Base-by-base conservation (phyloP, 2,113 vertebrate species). In the Otis tarda region DNA sequence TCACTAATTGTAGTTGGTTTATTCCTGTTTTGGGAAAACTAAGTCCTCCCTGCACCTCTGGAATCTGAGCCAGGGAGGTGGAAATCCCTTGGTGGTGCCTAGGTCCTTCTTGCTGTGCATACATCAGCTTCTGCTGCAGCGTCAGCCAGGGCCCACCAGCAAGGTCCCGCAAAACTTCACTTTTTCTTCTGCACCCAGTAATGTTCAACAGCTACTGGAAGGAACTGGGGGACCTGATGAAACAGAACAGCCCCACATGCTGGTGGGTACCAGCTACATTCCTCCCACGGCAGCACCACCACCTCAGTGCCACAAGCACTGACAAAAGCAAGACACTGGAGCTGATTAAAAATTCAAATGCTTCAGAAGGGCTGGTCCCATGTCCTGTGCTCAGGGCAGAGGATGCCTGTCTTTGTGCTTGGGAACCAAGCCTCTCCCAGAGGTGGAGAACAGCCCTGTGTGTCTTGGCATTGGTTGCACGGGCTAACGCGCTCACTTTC, bases 401-500 rank as follows among this genome's bases (percentile, higher is more conserved):
- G 52, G 30, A 33, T 1, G 0, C 17, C 11, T 27, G 14, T 14
- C 11, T 47, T 59, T 4, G 4, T 31, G 50, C n/a, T 81, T 68
- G 45, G 67, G 52, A 92, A 47, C 12, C 10, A 37, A 69, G 43
- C 13, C 25, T 74, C 47, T 75, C 45, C 47, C 73, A 80, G 37
- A 41, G 73, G 22, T 76, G 35, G 53, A 76, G 83, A 85, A 2
- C 68, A 45, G 3, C 49, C 1, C 61, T 67, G 25, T 1, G 0
- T 17, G 11, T 31, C 33, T 24, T 19, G 22, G 37, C 2, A 0
- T 5, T 39, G 22, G 13, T 5, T 37, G 33, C 67, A 53, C 1
- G 1, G 43, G 15, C 3, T 2, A 1, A 12, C 6, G 5, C 39
- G 13, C 12, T 41, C 5, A 0, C 33, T 69, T 45, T 21, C 39